Evolutionary conservation across 2,797 vertebrate genomes (phyloP).

Genomic region (Spheniscus humboldti): DNA sequence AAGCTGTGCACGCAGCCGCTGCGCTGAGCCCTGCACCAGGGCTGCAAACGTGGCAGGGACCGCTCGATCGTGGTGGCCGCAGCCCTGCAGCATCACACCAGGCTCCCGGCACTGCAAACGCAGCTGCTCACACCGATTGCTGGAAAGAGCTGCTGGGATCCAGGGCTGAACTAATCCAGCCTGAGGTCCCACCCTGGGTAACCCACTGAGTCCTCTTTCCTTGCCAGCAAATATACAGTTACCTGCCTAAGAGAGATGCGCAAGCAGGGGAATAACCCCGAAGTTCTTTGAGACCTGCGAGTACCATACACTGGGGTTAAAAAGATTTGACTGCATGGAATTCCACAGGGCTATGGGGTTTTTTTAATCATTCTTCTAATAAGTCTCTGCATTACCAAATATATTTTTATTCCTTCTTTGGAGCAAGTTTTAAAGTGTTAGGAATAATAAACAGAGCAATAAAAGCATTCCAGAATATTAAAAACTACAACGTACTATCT

Average conservation of each 20-base stretch:
- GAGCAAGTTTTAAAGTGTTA: neutral
- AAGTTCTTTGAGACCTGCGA: neutral
- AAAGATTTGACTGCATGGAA: neutral
- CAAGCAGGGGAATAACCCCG: neutral
- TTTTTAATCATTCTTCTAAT: neutral
- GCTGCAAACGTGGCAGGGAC: neutral
- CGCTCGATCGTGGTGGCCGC: accelerated
- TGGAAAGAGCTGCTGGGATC: neutral
- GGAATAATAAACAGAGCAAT: neutral
- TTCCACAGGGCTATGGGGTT: neutral
- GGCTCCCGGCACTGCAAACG: neutral
- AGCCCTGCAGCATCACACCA: accelerated
- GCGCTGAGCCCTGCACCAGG: neutral
- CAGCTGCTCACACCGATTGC: accelerated
- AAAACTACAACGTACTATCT: neutral
- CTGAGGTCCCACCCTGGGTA: neutral
- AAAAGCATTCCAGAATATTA: neutral
- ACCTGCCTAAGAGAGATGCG: neutral
- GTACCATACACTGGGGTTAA: neutral
- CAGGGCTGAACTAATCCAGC: neutral
- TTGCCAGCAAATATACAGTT: neutral
- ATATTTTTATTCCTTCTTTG: neutral
- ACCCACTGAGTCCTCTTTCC: neutral
- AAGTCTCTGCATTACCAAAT: neutral
- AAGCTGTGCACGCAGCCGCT: neutral